Evolutionary conservation across 2,888 invertebrate species (phyloP).

Genomic region (Agrilus biguttatus): DNA sequence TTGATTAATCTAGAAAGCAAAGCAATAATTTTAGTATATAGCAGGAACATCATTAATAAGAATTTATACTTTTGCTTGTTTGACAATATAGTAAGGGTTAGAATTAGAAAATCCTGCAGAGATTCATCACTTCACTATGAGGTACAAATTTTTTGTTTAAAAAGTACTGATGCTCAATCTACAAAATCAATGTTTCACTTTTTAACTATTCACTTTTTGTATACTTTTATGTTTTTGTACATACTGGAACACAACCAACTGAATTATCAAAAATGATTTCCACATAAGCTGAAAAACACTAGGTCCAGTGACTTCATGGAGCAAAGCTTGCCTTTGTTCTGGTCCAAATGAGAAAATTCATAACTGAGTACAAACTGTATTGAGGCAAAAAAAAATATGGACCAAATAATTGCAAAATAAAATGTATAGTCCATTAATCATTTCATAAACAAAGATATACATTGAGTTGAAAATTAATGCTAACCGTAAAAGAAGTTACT

Average conservation of each 20-base stretch:
- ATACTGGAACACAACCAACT: slow-evolving; percentile 90
- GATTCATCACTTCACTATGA: slow-evolving; percentile 91
- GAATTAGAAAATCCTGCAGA: slow-evolving; percentile 96
- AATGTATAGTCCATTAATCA: too few relatives aligned
- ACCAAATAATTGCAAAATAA: too few relatives aligned
- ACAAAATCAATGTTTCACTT: slow-evolving; percentile 10
- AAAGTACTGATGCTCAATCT: slow-evolving; percentile 99
- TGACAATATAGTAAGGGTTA: slow-evolving; percentile 99
- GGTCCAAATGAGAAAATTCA: slow-evolving; percentile 95
- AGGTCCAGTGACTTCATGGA: slow-evolving; percentile 97
- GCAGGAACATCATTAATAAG: neutral
- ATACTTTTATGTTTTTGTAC: slow-evolving; percentile 17
- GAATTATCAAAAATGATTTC: slow-evolving; percentile 99
- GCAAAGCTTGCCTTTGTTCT: slow-evolving; percentile 85
- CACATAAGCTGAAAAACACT: slow-evolving; percentile 91
- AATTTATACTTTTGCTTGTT: slow-evolving; percentile 79
- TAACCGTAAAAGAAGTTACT: too few relatives aligned
- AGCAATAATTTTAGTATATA: neutral
- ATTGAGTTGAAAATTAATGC: neutral
- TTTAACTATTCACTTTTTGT: neutral
- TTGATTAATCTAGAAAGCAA: slow-evolving; percentile 72
- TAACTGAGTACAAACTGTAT: slow-evolving; percentile 99
- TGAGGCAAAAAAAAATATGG: slow-evolving; percentile 46
- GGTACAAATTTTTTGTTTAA: slow-evolving; percentile 97
- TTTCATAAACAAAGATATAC: neutral